Evolutionary conservation across 2,797 vertebrate species (phyloP), one percentile per base, ranked within the genome.

Genomic region (Enteromius treurensis): DNA sequence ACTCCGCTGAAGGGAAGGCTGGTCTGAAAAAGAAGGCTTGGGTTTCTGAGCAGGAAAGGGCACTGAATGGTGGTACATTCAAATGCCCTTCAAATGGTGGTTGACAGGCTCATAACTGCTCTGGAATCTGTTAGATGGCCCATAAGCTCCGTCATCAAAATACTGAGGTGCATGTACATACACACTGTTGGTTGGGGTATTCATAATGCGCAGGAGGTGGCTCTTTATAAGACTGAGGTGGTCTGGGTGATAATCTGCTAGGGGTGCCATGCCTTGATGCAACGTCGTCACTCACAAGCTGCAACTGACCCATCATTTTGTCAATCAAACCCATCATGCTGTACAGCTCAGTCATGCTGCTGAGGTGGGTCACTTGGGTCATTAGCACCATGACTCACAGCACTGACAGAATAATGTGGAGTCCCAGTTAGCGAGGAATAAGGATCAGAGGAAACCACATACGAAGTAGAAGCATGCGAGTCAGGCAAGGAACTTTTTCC

Each of bases 11-110:
- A 1, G 9, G 64, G 32, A 67, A 67, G 32, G 32, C 3, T 67
- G 32, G 13, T 15, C 60, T 62, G 32, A 21, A 17, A 1, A 67
- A 0, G 8, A 67, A 21, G 64, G 9, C 32, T 67, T 67, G 1
- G 32, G 32, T 67, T 9, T 67, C 34, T 37, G 32, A 37, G 8
- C 32, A 62, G 32, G 1, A 9, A 21, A 19, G 19, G 64, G 64
- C 32, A 1, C 21, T 67, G 7, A 3, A 19, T 37, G 7, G 8
- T 67, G 17, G 64, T 67, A 37, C 3, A 37, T 34, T 34, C 32
- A 6, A 37, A 1, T 37, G 34, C 1, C 1, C 5, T 6, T 1
- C 1, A 1, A 37, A 34, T 34, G 32, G 1, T 1, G 1, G 0
- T 1, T 1, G 1, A 37, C 64, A 67, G 8, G 64, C 32, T 67